Evolutionary conservation across 2,888 invertebrate species (phyloP), one percentile per base, ranked within the genome.

Genomic region (Anagyrus pseudococci): DNA sequence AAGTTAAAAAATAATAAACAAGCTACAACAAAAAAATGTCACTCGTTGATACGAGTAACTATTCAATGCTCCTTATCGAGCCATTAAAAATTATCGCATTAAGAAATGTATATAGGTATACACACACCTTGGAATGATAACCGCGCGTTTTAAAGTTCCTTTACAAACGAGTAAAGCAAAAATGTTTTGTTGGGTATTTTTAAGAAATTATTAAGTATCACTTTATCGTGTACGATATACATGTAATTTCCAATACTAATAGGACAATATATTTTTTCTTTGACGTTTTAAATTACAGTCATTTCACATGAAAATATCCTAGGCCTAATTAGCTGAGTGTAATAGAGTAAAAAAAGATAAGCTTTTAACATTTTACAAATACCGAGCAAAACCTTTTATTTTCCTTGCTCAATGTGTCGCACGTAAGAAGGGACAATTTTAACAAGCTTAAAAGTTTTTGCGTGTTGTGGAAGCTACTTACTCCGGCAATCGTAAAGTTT

Each of bases 361-460:
- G n/a, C n/a, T n/a, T n/a, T n/a, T n/a, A n/a, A n/a, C n/a, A n/a
- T n/a, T n/a, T n/a, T n/a, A n/a, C n/a, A n/a, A n/a, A n/a, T n/a
- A n/a, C n/a, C n/a, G n/a, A n/a, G n/a, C n/a, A n/a, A n/a, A n/a
- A n/a, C n/a, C n/a, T n/a, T n/a, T n/a, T n/a, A n/a, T n/a, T n/a
- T n/a, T n/a, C n/a, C n/a, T n/a, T n/a, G n/a, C n/a, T n/a, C n/a
- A n/a, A n/a, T n/a, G n/a, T n/a, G n/a, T n/a, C n/a, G n/a, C n/a
- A n/a, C n/a, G n/a, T n/a, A n/a, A n/a, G n/a, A n/a, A n/a, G 52
- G 52, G 59, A 58, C 64, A 64, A 53, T 53, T 61, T 64, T 64
- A 64, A 64, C 57, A 22, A 61, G 58, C 60, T 64, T 54, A 60
- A 46, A 33, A 56, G 29, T 64, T 56, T 50, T 64, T 40, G 43